Base-by-base conservation (phyloP, 2,797 vertebrate species). In the Dendrocincla tyrannina region DNA sequence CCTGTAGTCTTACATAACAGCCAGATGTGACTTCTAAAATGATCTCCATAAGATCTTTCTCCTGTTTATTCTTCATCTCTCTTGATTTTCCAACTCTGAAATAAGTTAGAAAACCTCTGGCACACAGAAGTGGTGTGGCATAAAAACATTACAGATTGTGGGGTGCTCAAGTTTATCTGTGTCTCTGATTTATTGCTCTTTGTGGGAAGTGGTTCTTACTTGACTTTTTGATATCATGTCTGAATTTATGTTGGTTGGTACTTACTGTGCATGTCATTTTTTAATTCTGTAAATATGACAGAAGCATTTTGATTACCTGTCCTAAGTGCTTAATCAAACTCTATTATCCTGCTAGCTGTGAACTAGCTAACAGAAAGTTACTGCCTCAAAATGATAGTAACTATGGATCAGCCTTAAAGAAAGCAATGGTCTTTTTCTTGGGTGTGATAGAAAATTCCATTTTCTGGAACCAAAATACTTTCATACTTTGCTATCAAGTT, bases 401-500 rank as follows among this genome's bases (percentile, higher is more conserved):
- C 72, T 85, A 55, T 89, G 82, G 95, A 81, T 94, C 60, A 85
- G 63, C 73, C n/a, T 83, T 89, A 94, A 96, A 91, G 89, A 78
- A 96, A 95, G 84, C 94, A 95, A 94, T 67, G 53, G 17, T 42
- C 44, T 92, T 97, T 95, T 96, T 79, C 83, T 91, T 86, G 72
- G 63, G 17, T 68, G 55, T 52, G 44, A 85, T 75, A 82, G 62
- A 95, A 97, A n/a, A 32, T 90, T 86, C 60, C 7, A 4, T 32
- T 91, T 88, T 39, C 60, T 89, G 58, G 55, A 96, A 95, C 32
- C 42, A 92, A 97, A 96, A 94, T 86, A 37, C 97, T 97, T 97
- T 92, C 41, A 50, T 94, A 93, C 33, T 95, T 98, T 95, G 87
- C 97, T 98, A 98, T 99, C 98, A 98, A 97, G 97, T 98, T 99